These are phyloP conservation scores for Nannobrachium achirus DNA, from an alignment of 2,113 vertebrate genomes.

Conservation along the genomic window DNA sequence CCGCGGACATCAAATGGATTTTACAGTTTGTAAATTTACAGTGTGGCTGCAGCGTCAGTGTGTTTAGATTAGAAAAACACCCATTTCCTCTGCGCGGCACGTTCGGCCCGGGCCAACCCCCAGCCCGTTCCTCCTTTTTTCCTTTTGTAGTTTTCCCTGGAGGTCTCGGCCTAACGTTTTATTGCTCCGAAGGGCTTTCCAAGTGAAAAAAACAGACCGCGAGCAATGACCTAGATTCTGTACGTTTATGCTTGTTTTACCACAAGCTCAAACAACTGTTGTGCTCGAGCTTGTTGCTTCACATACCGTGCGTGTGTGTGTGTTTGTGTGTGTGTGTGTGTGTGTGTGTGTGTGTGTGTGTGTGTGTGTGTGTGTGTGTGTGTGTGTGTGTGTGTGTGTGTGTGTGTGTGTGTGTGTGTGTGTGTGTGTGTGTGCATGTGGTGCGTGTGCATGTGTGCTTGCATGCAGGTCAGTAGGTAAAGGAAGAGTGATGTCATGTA, in stretches of 20 bases:
- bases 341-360: too few relatives aligned
- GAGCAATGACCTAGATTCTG: slow-evolving; percentile 27
- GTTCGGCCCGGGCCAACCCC: not conserved
- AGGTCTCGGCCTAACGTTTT: slow-evolving; percentile 3
- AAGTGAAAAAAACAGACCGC: slow-evolving; percentile 3
- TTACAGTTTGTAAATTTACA: slow-evolving; percentile 28
- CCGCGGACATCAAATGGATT: slow-evolving; percentile 9
- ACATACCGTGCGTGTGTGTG: too few relatives aligned
- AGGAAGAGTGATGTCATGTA: too few relatives aligned
- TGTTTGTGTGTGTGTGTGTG: too few relatives aligned
- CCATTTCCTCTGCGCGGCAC: too few relatives aligned
- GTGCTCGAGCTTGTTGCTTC: too few relatives aligned
- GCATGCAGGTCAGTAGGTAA: too few relatives aligned
- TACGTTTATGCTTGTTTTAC: slow-evolving; percentile 16
- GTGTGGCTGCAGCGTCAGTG: slow-evolving; percentile 1
- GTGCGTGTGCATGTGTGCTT: too few relatives aligned
- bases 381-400: too few relatives aligned
- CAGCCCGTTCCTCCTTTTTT: not conserved
- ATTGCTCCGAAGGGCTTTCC: not conserved
- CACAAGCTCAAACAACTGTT: slow-evolving; percentile 40
- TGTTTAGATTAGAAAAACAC: not conserved
- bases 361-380: too few relatives aligned
- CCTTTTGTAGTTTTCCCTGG: not conserved
- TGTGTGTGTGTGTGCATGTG: too few relatives aligned
- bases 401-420: too few relatives aligned